Percentiles rank a stretch among this genome's conserved stretches.
These are phyloP conservation scores for Corythornis leucogaster DNA, from an alignment of 2,797 vertebrate species.

Conservation along the genomic window DNA sequence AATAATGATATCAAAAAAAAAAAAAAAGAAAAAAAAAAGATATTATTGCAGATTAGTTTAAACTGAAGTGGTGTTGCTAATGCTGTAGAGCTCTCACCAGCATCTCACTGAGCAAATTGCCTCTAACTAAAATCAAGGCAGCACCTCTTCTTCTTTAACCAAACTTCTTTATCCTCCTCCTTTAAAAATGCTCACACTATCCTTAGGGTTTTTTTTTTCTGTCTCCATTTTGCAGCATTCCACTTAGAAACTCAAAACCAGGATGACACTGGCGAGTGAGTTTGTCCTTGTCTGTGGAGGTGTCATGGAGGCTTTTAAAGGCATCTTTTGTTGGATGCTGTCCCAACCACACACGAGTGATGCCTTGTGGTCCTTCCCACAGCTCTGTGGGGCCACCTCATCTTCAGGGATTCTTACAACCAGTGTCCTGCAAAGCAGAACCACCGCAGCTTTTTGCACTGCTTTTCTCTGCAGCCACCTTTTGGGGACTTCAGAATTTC, in stretches of 20 bases:
- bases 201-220: background rate
- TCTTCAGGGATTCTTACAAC: background rate
- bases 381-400: background rate
- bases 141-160: background rate
- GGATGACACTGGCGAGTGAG: background rate
- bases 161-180: background rate
- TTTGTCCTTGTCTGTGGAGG: background rate
- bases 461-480: background rate
- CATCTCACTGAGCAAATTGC: background rate
- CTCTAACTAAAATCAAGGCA: background rate
- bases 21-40: background rate
- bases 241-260: background rate
- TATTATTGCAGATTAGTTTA: background rate
- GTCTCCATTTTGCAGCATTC: background rate
- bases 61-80: background rate
- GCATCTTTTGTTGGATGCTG: background rate
- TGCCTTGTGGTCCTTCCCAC: background rate
- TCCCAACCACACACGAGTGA: accelerated
- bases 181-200: background rate
- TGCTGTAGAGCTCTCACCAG: background rate
- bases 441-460: background rate
- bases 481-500: background rate
- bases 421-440: background rate
- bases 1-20: background rate
- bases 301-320: accelerated